Percentiles rank a stretch among this genome's conserved stretches.
phyloP scores from a whole-genome alignment of 1,140 invertebrate genomes.

The Macrosteles quadrilineatus region DNA sequence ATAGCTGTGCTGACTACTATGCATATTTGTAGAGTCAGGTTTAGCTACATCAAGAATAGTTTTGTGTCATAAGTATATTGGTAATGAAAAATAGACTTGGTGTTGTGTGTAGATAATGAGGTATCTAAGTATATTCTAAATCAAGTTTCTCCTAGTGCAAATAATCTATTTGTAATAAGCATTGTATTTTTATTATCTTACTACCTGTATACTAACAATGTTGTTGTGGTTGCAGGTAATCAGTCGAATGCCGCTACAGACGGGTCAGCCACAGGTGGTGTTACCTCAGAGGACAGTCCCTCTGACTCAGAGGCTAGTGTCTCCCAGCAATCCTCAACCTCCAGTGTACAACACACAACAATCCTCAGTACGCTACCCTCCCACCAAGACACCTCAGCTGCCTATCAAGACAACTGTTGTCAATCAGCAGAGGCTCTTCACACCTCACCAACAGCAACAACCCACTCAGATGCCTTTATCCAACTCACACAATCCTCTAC shows the following conservation, averaged over 20 bases:
- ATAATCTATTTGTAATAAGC: no score
- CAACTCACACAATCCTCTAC: conserved; percentile 8
- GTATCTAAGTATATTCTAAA: no score
- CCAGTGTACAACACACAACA: neutral
- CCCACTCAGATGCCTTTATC: conserved; percentile 38
- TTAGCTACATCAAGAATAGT: no score
- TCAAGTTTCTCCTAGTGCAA: no score
- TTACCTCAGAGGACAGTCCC: conserved; percentile 16
- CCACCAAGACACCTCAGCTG: conserved; percentile 8
- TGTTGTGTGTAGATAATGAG: no score
- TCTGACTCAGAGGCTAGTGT: conserved; percentile 8
- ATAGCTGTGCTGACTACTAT: no score
- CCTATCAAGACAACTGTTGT: conserved; percentile 6
- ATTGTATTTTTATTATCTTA: no score
- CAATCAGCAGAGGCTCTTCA: neutral
- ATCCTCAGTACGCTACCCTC: neutral
- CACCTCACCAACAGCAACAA: conserved; percentile 33
- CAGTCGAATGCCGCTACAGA: neutral
- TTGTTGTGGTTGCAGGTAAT: no score
- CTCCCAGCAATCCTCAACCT: neutral
- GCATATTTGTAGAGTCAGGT: no score
- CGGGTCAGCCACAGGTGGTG: conserved; percentile 15
- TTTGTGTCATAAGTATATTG: no score
- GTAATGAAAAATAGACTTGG: no score
- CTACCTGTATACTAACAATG: no score